Percentiles rank a stretch among this genome's conserved stretches.
Evolutionary conservation across 2,888 invertebrate genomes (phyloP).

Genomic region (Nysson spinosus): DNA sequence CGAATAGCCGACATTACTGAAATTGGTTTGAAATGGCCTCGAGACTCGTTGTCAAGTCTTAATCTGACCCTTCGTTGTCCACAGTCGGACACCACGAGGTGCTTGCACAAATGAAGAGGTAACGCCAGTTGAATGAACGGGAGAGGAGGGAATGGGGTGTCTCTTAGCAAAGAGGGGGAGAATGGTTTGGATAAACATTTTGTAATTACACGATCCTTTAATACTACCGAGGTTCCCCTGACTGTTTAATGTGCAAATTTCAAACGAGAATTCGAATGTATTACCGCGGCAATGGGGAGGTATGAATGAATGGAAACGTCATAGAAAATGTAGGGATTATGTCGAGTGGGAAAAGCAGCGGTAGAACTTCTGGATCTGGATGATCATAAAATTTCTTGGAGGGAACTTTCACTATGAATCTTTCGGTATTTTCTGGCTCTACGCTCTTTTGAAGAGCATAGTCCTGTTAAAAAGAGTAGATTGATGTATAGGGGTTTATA

Average conservation of each 20-base stretch:
- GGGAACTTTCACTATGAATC: too few relatives aligned
- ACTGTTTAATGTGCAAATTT: conserved; percentile 11
- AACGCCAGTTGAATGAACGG: conserved; percentile 11
- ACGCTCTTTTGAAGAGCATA: too few relatives aligned
- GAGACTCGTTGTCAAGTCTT: conserved; percentile 52
- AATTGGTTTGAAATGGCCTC: conserved; percentile 70
- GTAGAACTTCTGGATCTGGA: too few relatives aligned
- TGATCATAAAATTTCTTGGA: too few relatives aligned
- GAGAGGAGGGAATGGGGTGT: conserved; percentile 6
- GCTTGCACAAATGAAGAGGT: conserved; percentile 31
- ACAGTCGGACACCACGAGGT: conserved; percentile 30
- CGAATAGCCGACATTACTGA: conserved; percentile 71
- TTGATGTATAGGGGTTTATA: too few relatives aligned
- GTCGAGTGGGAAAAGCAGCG: too few relatives aligned
- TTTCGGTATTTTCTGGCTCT: too few relatives aligned
- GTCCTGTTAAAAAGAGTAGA: too few relatives aligned
- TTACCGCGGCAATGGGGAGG: too few relatives aligned
- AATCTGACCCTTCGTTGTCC: conserved; percentile 39
- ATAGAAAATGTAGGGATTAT: too few relatives aligned
- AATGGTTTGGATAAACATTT: conserved; percentile 31
- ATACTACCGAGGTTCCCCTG: conserved; percentile 26
- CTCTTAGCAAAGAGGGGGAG: neutral
- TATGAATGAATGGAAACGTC: too few relatives aligned
- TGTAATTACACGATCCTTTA: conserved; percentile 44
- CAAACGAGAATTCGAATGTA: conserved; percentile 17